Evolutionary conservation across 1,140 invertebrate genomes (phyloP), one percentile per base, ranked within the genome.

Genomic region (Dendroctonus ponderosae): DNA sequence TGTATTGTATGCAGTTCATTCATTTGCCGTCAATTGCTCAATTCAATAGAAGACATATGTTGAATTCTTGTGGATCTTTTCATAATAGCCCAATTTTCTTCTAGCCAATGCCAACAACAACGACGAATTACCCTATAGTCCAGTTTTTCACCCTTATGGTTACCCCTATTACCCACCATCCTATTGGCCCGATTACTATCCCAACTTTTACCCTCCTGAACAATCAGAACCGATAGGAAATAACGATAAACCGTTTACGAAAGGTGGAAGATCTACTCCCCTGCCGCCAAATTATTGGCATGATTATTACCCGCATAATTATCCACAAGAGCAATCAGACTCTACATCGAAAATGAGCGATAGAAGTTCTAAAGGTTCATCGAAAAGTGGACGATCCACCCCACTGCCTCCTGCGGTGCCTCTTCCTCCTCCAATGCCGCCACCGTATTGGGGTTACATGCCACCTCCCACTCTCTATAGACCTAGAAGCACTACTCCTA

Each of bases 101-200:
- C 72, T 77, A 77, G 77, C 74, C 71, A 74, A 76, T 72, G 69
- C 70, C 70, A 73, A 74, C 65, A 70, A 70, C 64, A 70, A 72
- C 67, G 73, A 75, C 72, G 70, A 70, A 61, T 62, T 62, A 60
- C 74, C 73, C 64, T 77, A 76, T 71, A 71, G 75, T 38, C 73
- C 72, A 59, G 71, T 72, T 63, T 72, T 51, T 65, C 70, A 69
- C 60, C 67, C 71, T 54, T 71, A 76, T 40, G 77, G 76, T 72
- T 79, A 78, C 68, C 76, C 76, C 14, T 71, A 62, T 52, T 70
- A 70, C 52, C 67, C 72, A 61, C 72, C 71, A 12, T 76, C 76
- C 12, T 76, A 74, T 57, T 73, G 73, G 70, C 68, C 68, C 48
- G 65, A 71, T 26, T 73, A 73, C 65, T 70, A 69, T 48, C 42